Base-by-base conservation (phyloP, 2,888 invertebrate species). In the Malthinus seriepunctatus region DNA sequence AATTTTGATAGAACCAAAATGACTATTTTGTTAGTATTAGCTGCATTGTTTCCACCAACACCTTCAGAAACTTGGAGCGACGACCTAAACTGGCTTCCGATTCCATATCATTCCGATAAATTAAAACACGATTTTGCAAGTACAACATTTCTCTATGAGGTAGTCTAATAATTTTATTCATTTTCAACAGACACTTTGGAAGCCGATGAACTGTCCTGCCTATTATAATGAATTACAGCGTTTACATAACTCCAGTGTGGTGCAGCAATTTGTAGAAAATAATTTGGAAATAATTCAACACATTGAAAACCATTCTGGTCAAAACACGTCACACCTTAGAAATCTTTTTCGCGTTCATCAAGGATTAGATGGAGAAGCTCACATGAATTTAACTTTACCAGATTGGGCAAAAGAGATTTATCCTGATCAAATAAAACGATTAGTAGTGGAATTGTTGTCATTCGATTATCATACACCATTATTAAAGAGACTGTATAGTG, bases 1-100 rank as follows among this genome's bases (percentile, higher is more conserved):
- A 86, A 87, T 62, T 84, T 86, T 14, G 84, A 88, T 69, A 81
- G 92, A 50, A 88, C 91, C 1, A 82, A 88, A 73, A 89, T 88
- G 86, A 87, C 88, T 45, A 84, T 88, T 44, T 81, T 86, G 65
- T 79, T 86, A 23, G 83, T 88, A 45, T 76, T 89, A 59, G 88
- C 89, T 11, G 88, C 87, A 8, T 74, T 91, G 52, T 90, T 85
- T 78, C 86, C 86, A 45, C 87, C 88, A 0, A 35, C 31, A 8
- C 62, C 50, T 31, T 68, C 77, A 11, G 81, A 83, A 73, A 78
- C 80, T 62, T 87, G 86, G 86, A 83, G 83, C 67, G 66, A 74
- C 3, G 58, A 69, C 0, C 74, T 89, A 57, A 77, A 80, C 61
- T 91, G 91, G 91, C 87, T 88, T 67, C 91, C 91, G 6, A 73